Base-by-base conservation (phyloP, 2,113 vertebrate genomes). In the Barnardius zonarius region DNA sequence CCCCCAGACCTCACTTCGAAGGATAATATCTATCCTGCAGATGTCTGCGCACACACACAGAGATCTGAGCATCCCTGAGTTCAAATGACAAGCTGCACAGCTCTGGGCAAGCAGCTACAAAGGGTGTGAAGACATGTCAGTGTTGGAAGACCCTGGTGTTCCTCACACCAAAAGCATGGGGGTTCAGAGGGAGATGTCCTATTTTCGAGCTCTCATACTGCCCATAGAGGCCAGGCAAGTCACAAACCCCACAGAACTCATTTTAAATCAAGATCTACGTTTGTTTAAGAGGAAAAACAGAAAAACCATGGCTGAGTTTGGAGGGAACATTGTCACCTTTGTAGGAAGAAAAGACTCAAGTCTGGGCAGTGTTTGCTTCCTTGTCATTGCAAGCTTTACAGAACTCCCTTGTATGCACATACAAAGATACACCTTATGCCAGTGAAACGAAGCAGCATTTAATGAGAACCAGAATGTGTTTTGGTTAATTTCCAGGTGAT, bases 281-380 rank as follows among this genome's bases (percentile, higher is more conserved):
- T 93, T 90, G 82, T 90, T 88, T 48, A 84, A 78, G 55, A 90
- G 93, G 90, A 70, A 93, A 63, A 64, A 77, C 41, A 74, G 67
- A 59, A 43, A 73, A 93, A 61, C 31, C 64, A 39, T 64, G 90
- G 37, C 68, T 6, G 93, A 55, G 68, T 75, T 76, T 52, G 68
- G 86, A 83, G 96, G 76, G 92, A 94, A 93, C 75, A 88, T 11
- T 27, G 43, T 68, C 68, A 92, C 80, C 83, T 88, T 28, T 72
- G 79, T 41, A 23, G 93, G 68, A 85, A 88, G 93, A 51, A 64
- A 68, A 51, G 85, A 90, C 76, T 82, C 92, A 81, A 68, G 92
- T 72, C 93, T 88, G 95, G 92, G 95, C 92, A 94, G 76, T 41
- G 92, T 93, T 94, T 92, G 94, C 90, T 83, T 23, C 92, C 61